A percentile compares a stretch with the other conserved stretches of the same genome.
These are phyloP conservation scores for Scomberomorus guttatus DNA, from an alignment of 2,797 vertebrate genomes.

Conservation along the genomic window DNA sequence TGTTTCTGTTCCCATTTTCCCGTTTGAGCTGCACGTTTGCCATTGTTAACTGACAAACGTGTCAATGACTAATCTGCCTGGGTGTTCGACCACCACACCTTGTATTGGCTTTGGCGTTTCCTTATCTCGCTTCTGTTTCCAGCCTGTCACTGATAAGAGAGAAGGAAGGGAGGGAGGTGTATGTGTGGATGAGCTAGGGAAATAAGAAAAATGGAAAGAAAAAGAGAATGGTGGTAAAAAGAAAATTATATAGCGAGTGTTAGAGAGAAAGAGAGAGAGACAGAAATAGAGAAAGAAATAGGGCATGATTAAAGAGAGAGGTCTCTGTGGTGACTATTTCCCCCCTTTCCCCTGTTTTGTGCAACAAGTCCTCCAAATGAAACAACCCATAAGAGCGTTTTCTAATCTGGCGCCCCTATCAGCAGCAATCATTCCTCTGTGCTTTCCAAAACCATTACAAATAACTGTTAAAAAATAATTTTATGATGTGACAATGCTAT, in stretches of 20 bases:
- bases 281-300: conserved; percentile 43
- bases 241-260: conserved; percentile 28
- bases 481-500: too few relatives aligned
- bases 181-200: conserved; percentile 25
- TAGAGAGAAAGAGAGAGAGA: conserved; percentile 34
- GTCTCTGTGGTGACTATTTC: conserved; percentile 40
- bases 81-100: conserved; percentile 79
- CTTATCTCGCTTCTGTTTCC: conserved; percentile 82
- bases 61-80: conserved; percentile 82
- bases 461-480: too few relatives aligned
- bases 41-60: conserved; percentile 82
- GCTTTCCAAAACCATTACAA: too few relatives aligned
- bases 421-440: too few relatives aligned
- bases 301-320: conserved; percentile 62
- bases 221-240: conserved; percentile 36
- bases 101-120: conserved; percentile 72
- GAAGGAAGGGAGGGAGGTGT: conserved; percentile 23
- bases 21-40: conserved; percentile 58
- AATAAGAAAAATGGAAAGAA: conserved; percentile 58
- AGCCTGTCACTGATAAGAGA: conserved; percentile 82
- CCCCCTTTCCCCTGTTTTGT: conserved; percentile 37
- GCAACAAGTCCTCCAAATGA: not conserved
- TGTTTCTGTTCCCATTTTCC: conserved; percentile 68
- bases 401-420: too few relatives aligned
- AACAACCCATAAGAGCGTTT: too few relatives aligned